phyloP scores from a whole-genome alignment of 2,797 vertebrate species.

The Fistularia commersonii region DNA sequence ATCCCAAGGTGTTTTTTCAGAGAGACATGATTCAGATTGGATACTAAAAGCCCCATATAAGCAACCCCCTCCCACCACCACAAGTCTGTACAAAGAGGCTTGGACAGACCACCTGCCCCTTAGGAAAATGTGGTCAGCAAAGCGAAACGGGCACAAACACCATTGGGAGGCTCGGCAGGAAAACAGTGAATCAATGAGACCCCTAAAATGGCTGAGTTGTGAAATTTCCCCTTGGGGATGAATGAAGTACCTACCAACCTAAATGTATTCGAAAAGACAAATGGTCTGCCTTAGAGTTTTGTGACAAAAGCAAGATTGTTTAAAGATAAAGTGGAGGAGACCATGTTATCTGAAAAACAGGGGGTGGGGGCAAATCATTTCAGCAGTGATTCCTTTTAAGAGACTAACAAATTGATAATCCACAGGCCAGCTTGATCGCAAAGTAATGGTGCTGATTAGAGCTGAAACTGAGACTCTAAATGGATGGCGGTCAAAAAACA shows the following conservation, averaged over 20 bases:
- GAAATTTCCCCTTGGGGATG: too few species aligned
- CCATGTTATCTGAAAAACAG: slow-evolving; percentile 10
- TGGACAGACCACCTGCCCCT: slow-evolving; percentile 47
- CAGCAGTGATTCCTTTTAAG: slow-evolving; percentile 24
- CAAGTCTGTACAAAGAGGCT: slow-evolving; percentile 49
- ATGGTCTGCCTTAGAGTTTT: slow-evolving; percentile 3
- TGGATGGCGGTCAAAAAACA: slow-evolving; percentile 10
- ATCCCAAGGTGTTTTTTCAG: slow-evolving; percentile 37
- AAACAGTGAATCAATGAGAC: slow-evolving; percentile 22
- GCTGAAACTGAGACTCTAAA: slow-evolving; percentile 33
- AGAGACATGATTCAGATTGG: slow-evolving; percentile 48
- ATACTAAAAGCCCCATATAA: slow-evolving; percentile 40
- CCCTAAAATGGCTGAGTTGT: slow-evolving; percentile 12
- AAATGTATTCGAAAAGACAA: slow-evolving; percentile 19
- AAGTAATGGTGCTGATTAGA: slow-evolving; percentile 53
- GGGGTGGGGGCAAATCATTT: slow-evolving; percentile 30
- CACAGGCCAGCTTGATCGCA: slow-evolving; percentile 39
- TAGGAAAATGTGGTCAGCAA: slow-evolving; percentile 44
- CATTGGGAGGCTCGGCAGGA: slow-evolving; percentile 12
- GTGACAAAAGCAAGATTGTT: slow-evolving; percentile 2
- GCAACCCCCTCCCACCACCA: slow-evolving; percentile 14
- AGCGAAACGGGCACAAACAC: slow-evolving; percentile 25
- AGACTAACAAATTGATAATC: slow-evolving; percentile 55
- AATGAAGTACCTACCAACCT: too few species aligned
- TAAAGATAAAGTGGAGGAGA: slow-evolving; percentile 13